Conservation (phyloP, 2,113 vertebrate genomes). For the Columba janthina region DNA sequence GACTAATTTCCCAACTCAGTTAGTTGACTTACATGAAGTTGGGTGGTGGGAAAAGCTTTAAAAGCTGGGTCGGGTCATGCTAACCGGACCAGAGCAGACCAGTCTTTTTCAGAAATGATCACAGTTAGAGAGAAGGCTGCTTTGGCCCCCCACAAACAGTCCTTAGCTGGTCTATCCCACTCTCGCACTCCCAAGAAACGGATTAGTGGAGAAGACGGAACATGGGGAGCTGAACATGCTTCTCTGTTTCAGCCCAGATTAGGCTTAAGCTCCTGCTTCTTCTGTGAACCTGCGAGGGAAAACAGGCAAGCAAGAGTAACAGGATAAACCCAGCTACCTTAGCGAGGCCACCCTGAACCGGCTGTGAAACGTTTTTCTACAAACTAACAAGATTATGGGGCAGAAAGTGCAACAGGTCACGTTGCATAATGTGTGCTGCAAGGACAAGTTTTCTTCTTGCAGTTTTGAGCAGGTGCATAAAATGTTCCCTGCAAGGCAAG, state of each 20-base stretch:
- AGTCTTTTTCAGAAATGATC: background rate
- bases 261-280: background rate
- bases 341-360: background rate
- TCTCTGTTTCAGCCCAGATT: background rate
- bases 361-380: background rate
- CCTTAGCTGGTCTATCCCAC: background rate
- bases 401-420: background rate
- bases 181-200: background rate
- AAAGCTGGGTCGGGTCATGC: background rate
- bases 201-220: background rate
- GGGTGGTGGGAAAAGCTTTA: background rate
- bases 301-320: background rate
- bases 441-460: background rate
- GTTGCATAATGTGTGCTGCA: background rate
- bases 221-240: background rate
- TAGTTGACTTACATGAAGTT: background rate
- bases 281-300: background rate
- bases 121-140: background rate
- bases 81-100: background rate
- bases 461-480: background rate
- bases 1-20: background rate
- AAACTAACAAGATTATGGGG: background rate
- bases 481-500: background rate
- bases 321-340: background rate
- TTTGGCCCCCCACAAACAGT: background rate